Conservation (phyloP, 2,888 invertebrate genomes). For the Archaeoteleia sp. region DNA sequence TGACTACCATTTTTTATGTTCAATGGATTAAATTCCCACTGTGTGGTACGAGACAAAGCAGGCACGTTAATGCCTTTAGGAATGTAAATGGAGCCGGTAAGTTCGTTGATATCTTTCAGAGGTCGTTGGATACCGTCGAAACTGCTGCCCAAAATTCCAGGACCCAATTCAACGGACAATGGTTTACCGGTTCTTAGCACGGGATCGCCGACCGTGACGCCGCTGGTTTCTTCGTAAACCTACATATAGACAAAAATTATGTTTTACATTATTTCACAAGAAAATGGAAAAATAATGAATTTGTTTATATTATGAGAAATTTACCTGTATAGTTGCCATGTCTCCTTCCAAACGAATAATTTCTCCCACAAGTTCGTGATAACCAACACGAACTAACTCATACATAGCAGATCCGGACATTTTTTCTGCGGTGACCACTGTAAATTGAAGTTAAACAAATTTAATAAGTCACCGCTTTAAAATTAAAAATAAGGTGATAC, state of each 20-base stretch:
- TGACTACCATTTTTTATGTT: conserved; percentile 94
- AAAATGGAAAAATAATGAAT: no score
- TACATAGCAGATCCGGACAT: conserved; percentile 99
- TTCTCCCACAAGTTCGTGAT: conserved; percentile 98
- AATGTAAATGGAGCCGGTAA: conserved; percentile 98
- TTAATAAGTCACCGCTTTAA: no score
- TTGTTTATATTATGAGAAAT: no score
- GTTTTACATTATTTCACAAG: no score
- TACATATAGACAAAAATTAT: no score
- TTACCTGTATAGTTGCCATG: conserved; percentile 99
- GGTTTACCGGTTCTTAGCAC: conserved; percentile 99
- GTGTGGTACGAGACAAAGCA: conserved; percentile 84
- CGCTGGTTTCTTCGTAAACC: conserved; percentile 97
- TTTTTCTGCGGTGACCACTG: conserved; percentile 98
- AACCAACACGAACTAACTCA: conserved; percentile 99
- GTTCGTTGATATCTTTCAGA: conserved; percentile 94
- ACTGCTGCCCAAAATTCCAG: conserved; percentile 99
- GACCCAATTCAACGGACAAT: conserved; percentile 98
- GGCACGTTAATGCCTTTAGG: conserved; percentile 99
- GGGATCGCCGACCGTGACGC: conserved; percentile 99
- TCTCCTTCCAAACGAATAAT: conserved; percentile 99
- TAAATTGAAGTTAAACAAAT: conserved; percentile 54
- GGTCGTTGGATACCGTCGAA: conserved; percentile 99
- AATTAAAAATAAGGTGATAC: no score
- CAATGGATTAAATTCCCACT: conserved; percentile 95